Conservation (phyloP, 2,113 vertebrate genomes). For the Antechinus stuartii region DNA sequence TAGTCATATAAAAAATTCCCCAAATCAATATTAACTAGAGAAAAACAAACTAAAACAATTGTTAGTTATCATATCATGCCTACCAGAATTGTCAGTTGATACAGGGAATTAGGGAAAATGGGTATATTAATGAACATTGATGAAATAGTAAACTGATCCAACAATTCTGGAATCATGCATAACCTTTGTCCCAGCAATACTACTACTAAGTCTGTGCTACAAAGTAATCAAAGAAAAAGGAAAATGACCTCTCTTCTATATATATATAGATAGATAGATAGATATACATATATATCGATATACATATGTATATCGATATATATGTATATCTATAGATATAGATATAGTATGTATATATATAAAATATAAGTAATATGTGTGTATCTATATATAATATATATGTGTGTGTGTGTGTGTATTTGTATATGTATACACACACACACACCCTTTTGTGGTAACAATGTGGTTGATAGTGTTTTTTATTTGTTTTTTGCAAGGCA, state of each 20-base stretch:
- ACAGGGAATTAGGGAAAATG: not conserved
- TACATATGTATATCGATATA: too few relatives aligned
- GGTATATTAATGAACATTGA: not conserved
- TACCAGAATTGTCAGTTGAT: not conserved
- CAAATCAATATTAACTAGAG: not conserved
- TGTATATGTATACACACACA: too few relatives aligned
- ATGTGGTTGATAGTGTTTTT: too few relatives aligned
- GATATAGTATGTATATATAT: too few relatives aligned
- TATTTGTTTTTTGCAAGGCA: too few relatives aligned
- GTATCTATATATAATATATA: too few relatives aligned
- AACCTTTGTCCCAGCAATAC: not conserved
- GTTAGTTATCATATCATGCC: not conserved
- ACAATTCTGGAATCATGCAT: not conserved
- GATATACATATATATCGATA: too few relatives aligned
- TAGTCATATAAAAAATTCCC: not conserved
- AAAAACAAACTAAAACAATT: not conserved
- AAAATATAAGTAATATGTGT: too few relatives aligned
- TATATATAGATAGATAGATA: too few relatives aligned
- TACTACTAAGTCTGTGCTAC: not conserved
- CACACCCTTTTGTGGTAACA: not conserved
- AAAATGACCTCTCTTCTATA: not conserved
- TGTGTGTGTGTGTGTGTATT: too few relatives aligned
- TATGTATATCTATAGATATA: too few relatives aligned
- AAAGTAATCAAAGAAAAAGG: not conserved
- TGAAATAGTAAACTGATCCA: not conserved